Base-by-base conservation (phyloP, 2,113 vertebrate species). In the Tupaia chinensis region DNA sequence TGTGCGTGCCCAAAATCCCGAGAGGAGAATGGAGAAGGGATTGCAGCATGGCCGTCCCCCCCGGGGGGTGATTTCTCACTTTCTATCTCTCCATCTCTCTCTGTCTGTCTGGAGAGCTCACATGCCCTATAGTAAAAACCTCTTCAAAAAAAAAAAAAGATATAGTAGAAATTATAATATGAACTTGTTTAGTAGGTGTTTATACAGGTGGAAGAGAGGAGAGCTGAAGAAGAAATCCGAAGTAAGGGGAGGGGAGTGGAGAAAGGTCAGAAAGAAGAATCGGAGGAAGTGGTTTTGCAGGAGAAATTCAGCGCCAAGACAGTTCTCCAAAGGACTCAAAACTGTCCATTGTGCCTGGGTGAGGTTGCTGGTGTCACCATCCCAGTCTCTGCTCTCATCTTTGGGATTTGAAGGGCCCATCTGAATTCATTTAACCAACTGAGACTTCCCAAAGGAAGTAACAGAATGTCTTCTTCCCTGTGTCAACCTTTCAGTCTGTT, bases 281-380 rank as follows among this genome's bases (percentile, higher is more conserved):
- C 3, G 5, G 44, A 44, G 32, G 22, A 93, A 86, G 34, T n/a
- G 14, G 20, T 84, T 90, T 92, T 25, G 1, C 11, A 9, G 65
- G 27, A 83, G n/a, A 34, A 81, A 56, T 60, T 70, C 44, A 56
- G 72, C 4, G 22, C 74, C 9, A 8, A 77, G 53, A 66, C n/a
- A 12, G 12, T 69, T 89, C 73, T 56, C 58, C 44, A 16, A 27
- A 54, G 16, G 34, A 27, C 44, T 65, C 12, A 25, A 11, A 78
- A 53, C 27, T 16, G 0, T 34, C n/a, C 6, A 0, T 4, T 65
- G 25, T 20, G 13, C 34, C 69, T 76, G 19, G 25, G 0, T 61
- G 61, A 58, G 58, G 32, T 44, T 23, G 22, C 8, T 66, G 32
- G 27, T 44, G 9, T 65, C 1, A 0, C 76, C 11, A 0, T 69